Percentiles rank a stretch among this genome's conserved stretches.
These are phyloP conservation scores for Nomia melanderi DNA, from an alignment of 1,140 invertebrate genomes.

Conservation along the genomic window DNA sequence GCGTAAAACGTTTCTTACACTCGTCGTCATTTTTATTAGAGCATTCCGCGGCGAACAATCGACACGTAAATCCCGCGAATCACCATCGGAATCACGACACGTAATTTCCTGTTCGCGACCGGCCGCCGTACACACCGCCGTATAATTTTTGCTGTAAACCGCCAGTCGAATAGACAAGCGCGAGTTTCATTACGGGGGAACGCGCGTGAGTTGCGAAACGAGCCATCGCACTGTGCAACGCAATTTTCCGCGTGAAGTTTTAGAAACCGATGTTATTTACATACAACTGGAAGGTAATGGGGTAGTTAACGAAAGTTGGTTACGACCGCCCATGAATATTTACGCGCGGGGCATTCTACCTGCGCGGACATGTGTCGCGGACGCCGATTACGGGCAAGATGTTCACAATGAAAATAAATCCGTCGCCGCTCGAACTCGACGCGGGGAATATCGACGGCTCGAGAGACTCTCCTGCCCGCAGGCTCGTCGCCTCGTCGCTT, in stretches of 20 bases:
- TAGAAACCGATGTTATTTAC: conserved; percentile 33
- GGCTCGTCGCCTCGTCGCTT: not conserved
- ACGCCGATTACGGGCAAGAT: not conserved
- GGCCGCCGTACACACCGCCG: not conserved
- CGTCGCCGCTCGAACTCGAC: not conserved
- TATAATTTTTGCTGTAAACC: conserved; percentile 13
- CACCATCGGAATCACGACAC: not conserved
- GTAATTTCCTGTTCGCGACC: not conserved
- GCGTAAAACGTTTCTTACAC: not conserved
- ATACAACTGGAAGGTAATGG: conserved; percentile 11
- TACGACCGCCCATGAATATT: not conserved
- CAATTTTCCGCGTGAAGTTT: conserved; percentile 15
- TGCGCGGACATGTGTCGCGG: not conserved
- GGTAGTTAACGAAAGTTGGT: conserved; percentile 18
- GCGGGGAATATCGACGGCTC: not conserved
- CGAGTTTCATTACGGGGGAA: conserved; percentile 5
- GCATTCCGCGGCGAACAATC: too few species aligned
- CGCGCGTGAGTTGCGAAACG: not conserved
- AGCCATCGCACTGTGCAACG: not conserved
- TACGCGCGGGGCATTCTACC: not conserved
- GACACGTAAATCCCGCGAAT: not conserved
- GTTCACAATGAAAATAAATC: not conserved
- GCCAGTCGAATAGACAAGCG: not conserved
- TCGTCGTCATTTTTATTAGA: not conserved
- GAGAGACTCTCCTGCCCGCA: not conserved